Evolutionary conservation across 2,113 vertebrate genomes (phyloP).

Genomic region (Indicator indicator): DNA sequence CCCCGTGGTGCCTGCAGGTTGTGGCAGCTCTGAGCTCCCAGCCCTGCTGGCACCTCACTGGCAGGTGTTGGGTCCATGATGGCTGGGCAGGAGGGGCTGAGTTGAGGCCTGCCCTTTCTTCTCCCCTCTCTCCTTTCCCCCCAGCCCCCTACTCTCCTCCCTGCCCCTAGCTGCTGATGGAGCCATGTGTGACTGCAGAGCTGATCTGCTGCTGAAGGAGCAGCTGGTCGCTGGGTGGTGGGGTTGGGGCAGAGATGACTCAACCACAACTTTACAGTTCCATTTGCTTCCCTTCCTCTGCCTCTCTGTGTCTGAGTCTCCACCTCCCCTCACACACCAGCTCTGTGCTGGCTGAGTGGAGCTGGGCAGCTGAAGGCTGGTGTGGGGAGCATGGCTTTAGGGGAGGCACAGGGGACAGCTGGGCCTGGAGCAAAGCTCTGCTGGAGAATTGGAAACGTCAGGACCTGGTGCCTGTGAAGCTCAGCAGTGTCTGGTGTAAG

Average conservation of each 20-base stretch:
- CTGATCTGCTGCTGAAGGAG: not conserved
- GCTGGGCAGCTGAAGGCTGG: not conserved
- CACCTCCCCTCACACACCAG: not conserved
- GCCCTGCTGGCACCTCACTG: accelerated
- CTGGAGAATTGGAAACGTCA: not conserved
- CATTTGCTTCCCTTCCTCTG: not conserved
- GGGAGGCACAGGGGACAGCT: not conserved
- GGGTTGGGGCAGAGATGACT: not conserved
- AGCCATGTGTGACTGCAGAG: not conserved
- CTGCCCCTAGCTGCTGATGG: not conserved
- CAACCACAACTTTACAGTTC: not conserved
- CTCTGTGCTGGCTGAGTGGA: not conserved
- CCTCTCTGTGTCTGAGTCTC: not conserved
- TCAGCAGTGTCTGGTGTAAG: not conserved
- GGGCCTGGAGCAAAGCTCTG: not conserved
- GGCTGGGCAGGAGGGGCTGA: not conserved
- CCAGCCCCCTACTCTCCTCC: not conserved
- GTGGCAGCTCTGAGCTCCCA: not conserved
- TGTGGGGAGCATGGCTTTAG: not conserved
- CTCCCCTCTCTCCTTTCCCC: not conserved
- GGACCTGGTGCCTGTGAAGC: not conserved
- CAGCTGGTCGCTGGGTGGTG: not conserved
- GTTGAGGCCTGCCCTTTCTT: not conserved
- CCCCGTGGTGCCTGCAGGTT: accelerated
- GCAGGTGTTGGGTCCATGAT: not conserved